Evolutionary conservation across 1,140 invertebrate genomes (phyloP).

Genomic region (Papilio glaucus): DNA sequence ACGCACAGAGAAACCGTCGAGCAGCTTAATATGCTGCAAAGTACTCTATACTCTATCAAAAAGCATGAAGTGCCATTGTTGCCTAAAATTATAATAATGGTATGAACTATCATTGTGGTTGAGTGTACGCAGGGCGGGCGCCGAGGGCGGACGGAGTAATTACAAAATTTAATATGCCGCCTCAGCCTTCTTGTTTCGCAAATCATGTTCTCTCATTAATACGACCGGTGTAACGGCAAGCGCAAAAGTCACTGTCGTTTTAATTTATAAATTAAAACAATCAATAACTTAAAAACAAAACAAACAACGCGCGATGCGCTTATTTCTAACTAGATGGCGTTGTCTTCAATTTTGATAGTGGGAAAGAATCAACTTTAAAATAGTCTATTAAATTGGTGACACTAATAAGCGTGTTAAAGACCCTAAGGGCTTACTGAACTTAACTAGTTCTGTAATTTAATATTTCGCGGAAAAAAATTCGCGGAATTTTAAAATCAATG

Average conservation of each 20-base stretch:
- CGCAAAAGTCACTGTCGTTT: constrained; percentile 38
- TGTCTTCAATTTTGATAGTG: no score
- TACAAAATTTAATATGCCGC: constrained; percentile 66
- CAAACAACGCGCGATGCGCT: no score
- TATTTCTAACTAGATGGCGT: no score
- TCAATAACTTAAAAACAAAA: no score
- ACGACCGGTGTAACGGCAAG: constrained; percentile 51
- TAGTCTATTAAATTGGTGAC: no score
- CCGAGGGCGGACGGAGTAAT: constrained; percentile 58
- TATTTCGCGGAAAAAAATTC: no score
- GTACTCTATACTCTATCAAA: neutral
- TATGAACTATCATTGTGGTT: neutral
- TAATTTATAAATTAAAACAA: neutral
- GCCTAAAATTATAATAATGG: neutral
- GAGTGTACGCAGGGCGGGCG: constrained; percentile 40
- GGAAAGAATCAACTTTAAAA: no score
- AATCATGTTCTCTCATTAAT: constrained; percentile 75
- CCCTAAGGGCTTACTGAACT: no score
- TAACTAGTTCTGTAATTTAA: no score
- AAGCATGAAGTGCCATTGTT: neutral
- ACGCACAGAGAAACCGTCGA: neutral
- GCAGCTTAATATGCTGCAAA: neutral
- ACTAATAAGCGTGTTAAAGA: neutral
- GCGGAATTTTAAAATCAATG: no score
- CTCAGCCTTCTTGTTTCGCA: constrained; percentile 69